phyloP scores from a whole-genome alignment of 1,140 invertebrate species.

The Hycleus cichorii region DNA sequence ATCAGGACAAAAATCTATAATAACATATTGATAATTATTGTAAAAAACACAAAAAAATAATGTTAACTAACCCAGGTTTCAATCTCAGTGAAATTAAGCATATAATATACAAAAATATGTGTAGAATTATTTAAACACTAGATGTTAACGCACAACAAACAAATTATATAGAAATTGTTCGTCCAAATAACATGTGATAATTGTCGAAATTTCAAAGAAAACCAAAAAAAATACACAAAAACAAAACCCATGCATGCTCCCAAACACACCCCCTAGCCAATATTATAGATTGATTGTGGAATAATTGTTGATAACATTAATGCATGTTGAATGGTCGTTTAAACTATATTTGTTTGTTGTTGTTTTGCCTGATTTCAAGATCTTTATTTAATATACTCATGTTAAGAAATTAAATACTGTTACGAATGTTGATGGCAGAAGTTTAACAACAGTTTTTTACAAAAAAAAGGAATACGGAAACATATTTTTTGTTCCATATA shows the following conservation, averaged over 20 bases:
- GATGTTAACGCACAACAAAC: constrained; percentile 30
- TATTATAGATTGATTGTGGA: constrained; percentile 24
- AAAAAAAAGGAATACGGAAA: no score
- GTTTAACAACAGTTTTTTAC: no score
- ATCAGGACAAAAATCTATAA: constrained; percentile 24
- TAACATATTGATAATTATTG: constrained; percentile 6
- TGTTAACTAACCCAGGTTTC: constrained; percentile 28
- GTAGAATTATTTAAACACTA: constrained; percentile 20
- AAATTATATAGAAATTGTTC: constrained; percentile 24
- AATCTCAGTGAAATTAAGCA: constrained; percentile 30
- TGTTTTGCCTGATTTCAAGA: neutral
- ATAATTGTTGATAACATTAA: constrained; percentile 15
- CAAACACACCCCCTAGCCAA: constrained; percentile 1
- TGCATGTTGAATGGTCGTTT: constrained; percentile 25
- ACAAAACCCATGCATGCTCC: constrained; percentile 14
- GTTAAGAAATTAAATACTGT: no score
- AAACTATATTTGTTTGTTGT: constrained; percentile 22
- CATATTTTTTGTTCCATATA: no score
- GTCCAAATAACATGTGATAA: constrained; percentile 35
- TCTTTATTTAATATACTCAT: no score
- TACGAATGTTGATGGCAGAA: no score
- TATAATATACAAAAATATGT: constrained; percentile 18
- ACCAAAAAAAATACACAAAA: no score
- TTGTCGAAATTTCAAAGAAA: constrained; percentile 19
- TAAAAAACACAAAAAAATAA: neutral